phyloP scores from a whole-genome alignment of 2,113 vertebrate species.

The Rhea americana region DNA sequence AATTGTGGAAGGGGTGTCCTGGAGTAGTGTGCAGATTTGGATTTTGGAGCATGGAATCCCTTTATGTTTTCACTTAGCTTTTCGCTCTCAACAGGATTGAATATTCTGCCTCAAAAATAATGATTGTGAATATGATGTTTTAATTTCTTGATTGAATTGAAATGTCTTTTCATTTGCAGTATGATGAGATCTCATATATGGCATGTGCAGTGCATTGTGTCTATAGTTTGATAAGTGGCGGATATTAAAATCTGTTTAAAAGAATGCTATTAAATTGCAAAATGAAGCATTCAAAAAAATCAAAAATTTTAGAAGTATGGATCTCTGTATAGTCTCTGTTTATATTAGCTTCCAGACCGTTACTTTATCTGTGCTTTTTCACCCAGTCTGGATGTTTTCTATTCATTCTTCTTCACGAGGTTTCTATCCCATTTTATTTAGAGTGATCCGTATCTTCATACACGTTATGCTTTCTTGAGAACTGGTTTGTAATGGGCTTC shows the following conservation, averaged over 20 bases:
- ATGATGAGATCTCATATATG: too few species aligned
- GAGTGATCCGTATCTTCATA: too few species aligned
- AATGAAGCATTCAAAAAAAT: accelerated
- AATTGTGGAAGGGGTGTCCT: background rate
- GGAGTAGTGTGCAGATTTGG: accelerated
- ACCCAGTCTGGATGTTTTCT: background rate
- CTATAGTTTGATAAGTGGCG: accelerated
- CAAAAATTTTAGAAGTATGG: accelerated
- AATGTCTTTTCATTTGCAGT: background rate
- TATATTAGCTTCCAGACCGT: too few species aligned
- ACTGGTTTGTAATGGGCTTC: background rate
- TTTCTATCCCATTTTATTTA: background rate
- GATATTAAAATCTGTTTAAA: background rate
- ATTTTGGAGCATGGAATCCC: background rate
- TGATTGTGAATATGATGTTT: background rate
- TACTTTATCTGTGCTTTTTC: background rate
- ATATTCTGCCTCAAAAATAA: background rate
- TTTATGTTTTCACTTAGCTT: background rate
- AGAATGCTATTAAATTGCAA: background rate
- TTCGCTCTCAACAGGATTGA: background rate
- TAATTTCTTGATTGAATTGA: background rate
- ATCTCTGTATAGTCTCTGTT: accelerated
- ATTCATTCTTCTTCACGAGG: background rate
- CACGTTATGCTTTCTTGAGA: background rate
- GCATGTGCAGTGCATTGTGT: background rate